A percentile compares a stretch with the other conserved stretches of the same genome.
phyloP scores from a whole-genome alignment of 2,888 invertebrate genomes.

The Cephus pulcher region DNA sequence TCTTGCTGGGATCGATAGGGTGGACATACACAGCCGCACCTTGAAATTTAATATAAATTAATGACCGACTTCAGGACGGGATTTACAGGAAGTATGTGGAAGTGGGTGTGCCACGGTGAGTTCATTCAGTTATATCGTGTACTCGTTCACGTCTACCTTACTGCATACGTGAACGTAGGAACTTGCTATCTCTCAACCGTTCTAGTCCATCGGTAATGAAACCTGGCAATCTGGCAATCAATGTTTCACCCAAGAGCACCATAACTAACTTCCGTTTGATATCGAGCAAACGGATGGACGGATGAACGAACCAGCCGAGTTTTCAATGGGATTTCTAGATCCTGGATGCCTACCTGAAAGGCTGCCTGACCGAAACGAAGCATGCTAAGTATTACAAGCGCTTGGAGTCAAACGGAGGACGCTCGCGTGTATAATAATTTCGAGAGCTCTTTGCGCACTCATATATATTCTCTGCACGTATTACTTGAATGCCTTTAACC shows the following conservation, averaged over 20 bases:
- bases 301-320: neutral
- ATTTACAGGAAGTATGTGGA: slow-evolving; percentile 28
- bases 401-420: neutral
- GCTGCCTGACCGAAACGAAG: neutral
- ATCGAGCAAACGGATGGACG: neutral
- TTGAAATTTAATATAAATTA: slow-evolving; percentile 35
- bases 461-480: neutral
- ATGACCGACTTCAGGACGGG: slow-evolving; percentile 25
- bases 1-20: neutral
- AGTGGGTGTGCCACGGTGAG: slow-evolving; percentile 23
- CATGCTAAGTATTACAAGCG: neutral
- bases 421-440: neutral
- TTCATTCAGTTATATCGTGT: slow-evolving; percentile 1
- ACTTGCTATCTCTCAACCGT: neutral
- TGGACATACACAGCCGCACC: slow-evolving; percentile 25
- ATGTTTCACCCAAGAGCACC: neutral
- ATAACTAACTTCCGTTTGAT: neutral
- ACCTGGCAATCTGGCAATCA: neutral
- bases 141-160: neutral
- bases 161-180: neutral
- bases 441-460: neutral
- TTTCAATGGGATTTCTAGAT: neutral
- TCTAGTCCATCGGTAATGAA: neutral
- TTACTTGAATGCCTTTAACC: neutral
- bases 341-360: neutral